A percentile compares a stretch with the other conserved stretches of the same genome.
Evolutionary conservation across 2,113 vertebrate species (phyloP).

Genomic region (Nothobranchius kuhntae): DNA sequence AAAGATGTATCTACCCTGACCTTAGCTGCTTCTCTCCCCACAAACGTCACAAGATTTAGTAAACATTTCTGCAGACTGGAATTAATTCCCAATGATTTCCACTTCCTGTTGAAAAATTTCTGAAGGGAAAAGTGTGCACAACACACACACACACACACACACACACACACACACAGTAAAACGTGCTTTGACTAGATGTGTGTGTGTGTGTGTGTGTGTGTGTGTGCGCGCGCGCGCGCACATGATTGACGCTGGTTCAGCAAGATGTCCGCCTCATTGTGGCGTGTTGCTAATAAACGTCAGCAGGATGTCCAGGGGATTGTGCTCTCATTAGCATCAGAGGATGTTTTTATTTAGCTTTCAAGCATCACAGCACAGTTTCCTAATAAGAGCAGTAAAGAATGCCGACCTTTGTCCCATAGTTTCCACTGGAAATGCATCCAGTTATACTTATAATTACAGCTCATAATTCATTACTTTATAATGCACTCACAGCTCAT

Average conservation of each 20-base stretch:
- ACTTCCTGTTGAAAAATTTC: not conserved
- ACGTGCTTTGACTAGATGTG: too few species aligned
- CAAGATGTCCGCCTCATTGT: not conserved
- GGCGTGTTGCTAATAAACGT: constrained; percentile 25
- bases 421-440: not conserved
- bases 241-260: not conserved
- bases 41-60: constrained; percentile 53
- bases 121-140: constrained; percentile 11
- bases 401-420: constrained; percentile 13
- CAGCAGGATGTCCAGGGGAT: constrained; percentile 18
- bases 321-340: constrained; percentile 33
- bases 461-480: not conserved
- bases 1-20: constrained; percentile 36
- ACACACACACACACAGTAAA: too few species aligned
- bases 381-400: constrained; percentile 19
- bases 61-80: constrained; percentile 37
- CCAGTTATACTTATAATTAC: not conserved
- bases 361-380: constrained; percentile 11
- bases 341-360: constrained; percentile 15
- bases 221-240: not conserved
- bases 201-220: too few species aligned
- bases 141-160: too few species aligned
- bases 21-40: constrained; percentile 23
- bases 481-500: not conserved
- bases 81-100: constrained; percentile 32